Percentiles rank a stretch among this genome's conserved stretches.
Conservation (phyloP, 2,797 vertebrate genomes). For the Lithobates pipiens region DNA sequence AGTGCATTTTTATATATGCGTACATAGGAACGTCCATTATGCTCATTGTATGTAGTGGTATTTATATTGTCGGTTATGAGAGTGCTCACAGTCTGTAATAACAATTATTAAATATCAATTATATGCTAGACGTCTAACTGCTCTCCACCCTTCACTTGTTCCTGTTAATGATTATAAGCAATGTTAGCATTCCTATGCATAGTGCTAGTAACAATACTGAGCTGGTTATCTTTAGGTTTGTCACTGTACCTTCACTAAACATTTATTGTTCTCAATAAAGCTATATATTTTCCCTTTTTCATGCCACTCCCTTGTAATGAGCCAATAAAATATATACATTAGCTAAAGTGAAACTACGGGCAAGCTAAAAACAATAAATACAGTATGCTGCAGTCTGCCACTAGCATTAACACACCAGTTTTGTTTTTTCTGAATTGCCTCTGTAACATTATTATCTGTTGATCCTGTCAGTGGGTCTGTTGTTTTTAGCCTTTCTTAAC, state of each 20-base stretch:
- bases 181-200: not conserved
- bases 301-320: not conserved
- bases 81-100: not conserved
- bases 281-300: too few relatives aligned
- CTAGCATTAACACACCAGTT: too few relatives aligned
- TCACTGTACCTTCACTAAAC: not conserved
- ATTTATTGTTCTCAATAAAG: not conserved
- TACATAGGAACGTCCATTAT: too few relatives aligned
- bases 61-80: not conserved
- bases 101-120: conserved; percentile 7
- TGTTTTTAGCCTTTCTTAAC: too few relatives aligned
- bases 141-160: not conserved
- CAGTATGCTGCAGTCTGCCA: too few relatives aligned
- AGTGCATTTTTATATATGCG: too few relatives aligned
- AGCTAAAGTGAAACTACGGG: not conserved
- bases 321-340: not conserved
- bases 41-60: too few relatives aligned
- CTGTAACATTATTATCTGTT: too few relatives aligned
- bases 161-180: not conserved
- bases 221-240: not conserved
- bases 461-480: too few relatives aligned
- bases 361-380: too few relatives aligned
- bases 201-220: not conserved
- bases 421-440: too few relatives aligned
- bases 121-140: not conserved